Base-by-base conservation (phyloP, 2,113 vertebrate genomes). In the Pituophis catenifer region DNA sequence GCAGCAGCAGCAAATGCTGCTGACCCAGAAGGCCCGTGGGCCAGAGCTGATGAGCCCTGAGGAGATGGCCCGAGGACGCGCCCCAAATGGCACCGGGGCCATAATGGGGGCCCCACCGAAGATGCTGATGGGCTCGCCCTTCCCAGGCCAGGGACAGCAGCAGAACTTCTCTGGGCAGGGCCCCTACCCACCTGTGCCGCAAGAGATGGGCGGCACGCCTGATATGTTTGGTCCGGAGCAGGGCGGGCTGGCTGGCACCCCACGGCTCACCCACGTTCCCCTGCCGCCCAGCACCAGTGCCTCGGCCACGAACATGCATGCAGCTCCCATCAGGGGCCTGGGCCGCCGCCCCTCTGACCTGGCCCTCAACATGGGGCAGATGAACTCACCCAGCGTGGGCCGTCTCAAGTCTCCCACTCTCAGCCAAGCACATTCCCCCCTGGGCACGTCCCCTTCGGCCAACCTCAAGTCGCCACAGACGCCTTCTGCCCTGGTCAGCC, bases 391-490 rank as follows among this genome's bases (percentile, higher is more conserved):
- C 0, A 97, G 97, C 89, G 98, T 99, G 97, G 98, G 98, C 62
- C 99, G 98, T 92, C 98, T 99, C 92, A 99, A 99, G 95, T 99
- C 99, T 4, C 99, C 99, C 8, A 98, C 98, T 5, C 97, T 99
- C 93, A 98, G 98, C 96, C 99, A 99, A 95, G 98, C 98, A 94
- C 98, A 99, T 90, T 99, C 99, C 0, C 98, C 98, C 0, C 97
- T 99, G 92, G 97, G 99, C 94, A 97, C 98, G 24, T 99, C 99
- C 0, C 99, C 99, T 7, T 99, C 99, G 5, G 98, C 98, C 95
- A 98, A 98, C 95, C 98, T 99, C 93, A 99, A 99, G 97, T 99
- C 99, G 0, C 99, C 99, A 0, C 98, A 99, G 96, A 98, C 99
- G 0, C 97, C 98, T 90, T 98, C 98, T 0, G 98, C 98, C 95